Evolutionary conservation across 2,113 vertebrate genomes (phyloP).

Genomic region (Lethenteron camtschaticum): DNA sequence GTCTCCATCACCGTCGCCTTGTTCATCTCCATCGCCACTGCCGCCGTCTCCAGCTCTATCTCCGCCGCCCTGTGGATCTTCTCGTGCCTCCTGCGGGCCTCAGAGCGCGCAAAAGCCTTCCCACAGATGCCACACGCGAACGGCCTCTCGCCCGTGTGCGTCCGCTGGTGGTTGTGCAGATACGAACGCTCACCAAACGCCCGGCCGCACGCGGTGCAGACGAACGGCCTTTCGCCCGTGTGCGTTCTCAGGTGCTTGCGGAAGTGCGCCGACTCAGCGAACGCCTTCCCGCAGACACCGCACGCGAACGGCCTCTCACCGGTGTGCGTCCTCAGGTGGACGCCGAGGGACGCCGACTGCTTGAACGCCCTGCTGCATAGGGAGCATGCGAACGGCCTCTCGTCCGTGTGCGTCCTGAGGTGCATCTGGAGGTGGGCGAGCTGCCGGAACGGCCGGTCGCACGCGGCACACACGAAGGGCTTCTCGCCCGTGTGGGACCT

Average conservation of each 20-base stretch:
- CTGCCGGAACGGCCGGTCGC: conserved; percentile 83
- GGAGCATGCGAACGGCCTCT: conserved; percentile 78
- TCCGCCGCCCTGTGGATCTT: neutral
- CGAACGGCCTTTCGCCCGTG: conserved; percentile 2
- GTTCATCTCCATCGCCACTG: too few relatives aligned
- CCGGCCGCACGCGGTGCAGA: neutral
- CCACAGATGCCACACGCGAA: conserved; percentile 3
- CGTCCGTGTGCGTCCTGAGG: conserved; percentile 85
- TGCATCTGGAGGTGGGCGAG: conserved; percentile 89
- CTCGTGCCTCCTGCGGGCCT: neutral
- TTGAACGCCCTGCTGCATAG: conserved; percentile 98
- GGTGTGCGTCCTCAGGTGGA: neutral
- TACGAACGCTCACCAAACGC: neutral
- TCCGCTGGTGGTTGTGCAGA: neutral
- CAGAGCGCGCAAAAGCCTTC: neutral
- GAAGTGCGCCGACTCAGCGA: neutral
- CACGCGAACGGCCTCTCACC: neutral
- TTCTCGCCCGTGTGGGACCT: conserved; percentile 19
- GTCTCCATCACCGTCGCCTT: too few relatives aligned
- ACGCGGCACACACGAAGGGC: conserved; percentile 78
- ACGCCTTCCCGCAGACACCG: conserved; percentile 1
- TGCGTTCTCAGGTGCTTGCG: conserved; percentile 3
- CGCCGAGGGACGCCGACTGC: conserved; percentile 75
- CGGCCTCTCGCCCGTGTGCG: conserved; percentile 4
- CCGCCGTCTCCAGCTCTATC: too few relatives aligned